Evolutionary conservation across 2,797 vertebrate genomes (phyloP), one percentile per base, ranked within the genome.

Genomic region (Ispidina picta): DNA sequence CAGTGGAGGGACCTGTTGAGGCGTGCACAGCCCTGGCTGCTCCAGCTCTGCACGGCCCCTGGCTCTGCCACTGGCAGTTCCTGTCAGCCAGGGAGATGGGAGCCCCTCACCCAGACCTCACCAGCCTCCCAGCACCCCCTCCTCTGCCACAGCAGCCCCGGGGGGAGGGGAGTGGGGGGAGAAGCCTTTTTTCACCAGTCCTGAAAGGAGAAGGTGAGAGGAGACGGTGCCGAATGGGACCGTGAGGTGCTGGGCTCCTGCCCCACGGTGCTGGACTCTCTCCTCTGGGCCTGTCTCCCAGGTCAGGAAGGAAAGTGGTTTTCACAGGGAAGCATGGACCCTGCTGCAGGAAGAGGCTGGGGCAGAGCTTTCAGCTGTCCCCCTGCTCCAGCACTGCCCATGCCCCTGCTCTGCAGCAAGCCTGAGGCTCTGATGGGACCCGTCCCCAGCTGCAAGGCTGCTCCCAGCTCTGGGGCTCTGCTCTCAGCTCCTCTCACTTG

Each of bases 1-100:
- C 5, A 43, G 33, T 55, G 43, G 89, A 48, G 90, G 26, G 87
- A 76, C 21, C 71, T 86, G 87, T 51, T 71, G 89, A 89, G 89
- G 83, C 12, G 3, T 15, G 60, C 37, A 13, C n/a, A 52, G 84
- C 83, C 51, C 68, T 3, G 64, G 4, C 55, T 44, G 2, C 28
- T 23, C 46, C 78, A 69, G 74, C 2, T 21, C 77, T 4, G 31
- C 4, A 3, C 4, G 8, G n/a, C 29, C 21, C 49, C 14, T 17
- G 7, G 66, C 1, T 8, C 66, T 18, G 68, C 0, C 2, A 39
- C 68, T 0, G 4, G 71, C 11, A 41, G 46, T 54, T 23, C 2
- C 52, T 46, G 78, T 7, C 58, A 20, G 37, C 29, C 60, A 28
- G 9, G 52, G 79, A 22, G 59, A 18, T 1, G 44, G 79, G 18